Percentiles rank a stretch among this genome's conserved stretches.
phyloP scores from a whole-genome alignment of 1,140 invertebrate species.

The Drosophila dunni region DNA sequence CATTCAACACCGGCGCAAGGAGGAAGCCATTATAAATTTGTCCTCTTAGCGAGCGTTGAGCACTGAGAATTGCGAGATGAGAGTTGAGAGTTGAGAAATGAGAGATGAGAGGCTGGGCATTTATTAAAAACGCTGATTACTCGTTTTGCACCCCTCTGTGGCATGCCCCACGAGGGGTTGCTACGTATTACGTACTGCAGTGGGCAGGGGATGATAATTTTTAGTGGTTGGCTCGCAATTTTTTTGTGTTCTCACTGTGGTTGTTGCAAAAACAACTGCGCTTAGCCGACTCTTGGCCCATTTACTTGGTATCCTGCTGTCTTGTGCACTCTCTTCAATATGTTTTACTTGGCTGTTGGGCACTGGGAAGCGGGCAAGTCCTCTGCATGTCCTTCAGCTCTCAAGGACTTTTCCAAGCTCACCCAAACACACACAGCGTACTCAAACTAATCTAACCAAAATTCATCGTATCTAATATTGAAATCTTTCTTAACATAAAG shows the following conservation, averaged over 20 bases:
- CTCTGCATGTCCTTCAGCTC: constrained; percentile 14
- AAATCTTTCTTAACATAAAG: no score
- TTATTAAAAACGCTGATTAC: constrained; percentile 70
- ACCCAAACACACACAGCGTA: neutral
- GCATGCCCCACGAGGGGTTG: neutral
- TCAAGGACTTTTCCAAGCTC: constrained; percentile 11
- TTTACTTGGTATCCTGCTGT: constrained; percentile 3
- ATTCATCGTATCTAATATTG: no score
- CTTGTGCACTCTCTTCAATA: neutral
- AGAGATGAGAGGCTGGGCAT: constrained; percentile 16
- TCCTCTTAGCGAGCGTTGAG: constrained; percentile 11
- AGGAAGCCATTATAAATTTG: constrained; percentile 76
- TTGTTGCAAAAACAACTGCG: constrained; percentile 2
- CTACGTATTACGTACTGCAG: neutral
- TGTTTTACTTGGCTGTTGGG: neutral
- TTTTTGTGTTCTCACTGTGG: neutral
- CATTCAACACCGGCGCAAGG: constrained; percentile 27
- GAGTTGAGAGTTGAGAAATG: neutral
- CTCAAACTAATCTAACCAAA: neutral
- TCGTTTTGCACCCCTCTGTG: constrained; percentile 42
- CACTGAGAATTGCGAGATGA: neutral
- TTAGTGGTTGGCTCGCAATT: constrained; percentile 8
- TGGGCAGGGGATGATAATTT: neutral
- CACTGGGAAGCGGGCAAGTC: constrained; percentile 6
- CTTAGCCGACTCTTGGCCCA: constrained; percentile 44